These are phyloP conservation scores for Apamea crenata DNA, from an alignment of 2,888 invertebrate genomes.

Conservation along the genomic window DNA sequence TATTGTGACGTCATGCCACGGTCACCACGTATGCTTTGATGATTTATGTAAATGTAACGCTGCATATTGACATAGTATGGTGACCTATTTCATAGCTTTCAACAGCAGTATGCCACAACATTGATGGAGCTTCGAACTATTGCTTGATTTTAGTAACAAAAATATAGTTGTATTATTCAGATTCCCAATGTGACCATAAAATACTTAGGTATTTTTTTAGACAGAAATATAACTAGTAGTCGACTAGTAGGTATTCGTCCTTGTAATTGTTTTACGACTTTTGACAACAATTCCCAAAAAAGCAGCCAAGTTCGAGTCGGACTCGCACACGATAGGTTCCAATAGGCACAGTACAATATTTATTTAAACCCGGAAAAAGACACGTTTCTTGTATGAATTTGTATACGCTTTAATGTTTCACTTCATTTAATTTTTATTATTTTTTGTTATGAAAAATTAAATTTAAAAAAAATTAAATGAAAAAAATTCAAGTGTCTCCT, in stretches of 20 bases:
- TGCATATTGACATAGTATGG: slow-evolving; percentile 32
- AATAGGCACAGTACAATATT: too few relatives aligned
- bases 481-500: too few relatives aligned
- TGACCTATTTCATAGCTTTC: slow-evolving; percentile 22
- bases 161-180: background rate
- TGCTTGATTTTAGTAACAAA: background rate
- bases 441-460: too few relatives aligned
- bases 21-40: slow-evolving; percentile 16
- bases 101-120: slow-evolving; percentile 29
- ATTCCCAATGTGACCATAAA: background rate
- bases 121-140: slow-evolving; percentile 19
- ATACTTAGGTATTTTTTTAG: background rate
- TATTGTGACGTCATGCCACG: slow-evolving; percentile 37
- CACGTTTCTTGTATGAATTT: too few relatives aligned
- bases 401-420: background rate
- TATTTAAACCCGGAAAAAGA: background rate
- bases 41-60: slow-evolving; percentile 51
- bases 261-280: background rate
- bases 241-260: background rate
- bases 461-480: too few relatives aligned
- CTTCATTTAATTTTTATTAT: background rate
- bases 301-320: background rate
- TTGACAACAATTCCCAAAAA: background rate
- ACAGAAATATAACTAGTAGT: background rate
- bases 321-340: too few relatives aligned